Evolutionary conservation across 2,888 invertebrate genomes (phyloP), one percentile per base, ranked within the genome.

Genomic region (Hypsopygia costalis): DNA sequence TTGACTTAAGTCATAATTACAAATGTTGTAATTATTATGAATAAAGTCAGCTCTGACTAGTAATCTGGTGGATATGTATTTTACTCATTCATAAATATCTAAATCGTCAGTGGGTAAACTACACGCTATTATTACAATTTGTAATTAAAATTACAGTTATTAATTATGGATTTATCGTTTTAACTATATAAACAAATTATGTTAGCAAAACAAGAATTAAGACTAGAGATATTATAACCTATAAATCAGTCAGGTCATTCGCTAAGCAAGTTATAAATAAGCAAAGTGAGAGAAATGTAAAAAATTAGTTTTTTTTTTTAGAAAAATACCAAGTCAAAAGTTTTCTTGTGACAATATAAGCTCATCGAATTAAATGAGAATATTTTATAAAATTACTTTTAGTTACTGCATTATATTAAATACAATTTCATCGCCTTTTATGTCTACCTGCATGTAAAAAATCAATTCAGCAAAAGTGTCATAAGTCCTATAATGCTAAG

Each of bases 201-300:
- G 16, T 16, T 45, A 49, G 53, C 45, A 50, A 58, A 59, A 55
- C 41, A 59, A 69, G 52, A 43, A 66, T 67, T 71, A 71, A 69
- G 80, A 81, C 83, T 82, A 83, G 79, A 73, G 52, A 61, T 48
- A 62, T 60, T 65, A 65, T 61, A 69, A 77, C 61, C 70, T 81
- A 78, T 16, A 72, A 73, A 67, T 85, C 81, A 85, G 82, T 83
- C 80, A 69, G 65, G 58, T 72, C 69, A 68, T 68, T 66, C 63
- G 65, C 59, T 67, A 71, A 69, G 62, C 71, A 62, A 52, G 53
- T 59, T 56, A 58, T 57, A 55, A 34, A 45, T 34, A 46, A 47
- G 38, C 40, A 34, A 41, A 47, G n/a, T n/a, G 16, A 16, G 16
- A 16, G 16, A 16, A 16, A 34, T 40, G 37, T 37, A 32, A 33